These are phyloP conservation scores for Clarias fuscus DNA, from an alignment of 2,797 vertebrate species.

Conservation along the genomic window DNA sequence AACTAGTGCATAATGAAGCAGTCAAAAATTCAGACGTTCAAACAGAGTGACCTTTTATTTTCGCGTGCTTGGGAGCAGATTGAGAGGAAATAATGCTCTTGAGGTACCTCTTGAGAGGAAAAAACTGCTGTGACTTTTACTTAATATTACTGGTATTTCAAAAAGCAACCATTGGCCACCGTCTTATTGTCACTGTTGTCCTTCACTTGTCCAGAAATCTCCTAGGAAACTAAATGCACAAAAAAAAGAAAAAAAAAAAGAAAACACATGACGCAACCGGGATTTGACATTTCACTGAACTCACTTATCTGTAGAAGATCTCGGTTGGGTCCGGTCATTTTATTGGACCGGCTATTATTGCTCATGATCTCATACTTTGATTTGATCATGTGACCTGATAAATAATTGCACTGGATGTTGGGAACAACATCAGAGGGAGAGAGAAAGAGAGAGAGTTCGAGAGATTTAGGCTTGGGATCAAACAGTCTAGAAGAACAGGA, in stretches of 20 bases:
- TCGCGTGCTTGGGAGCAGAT: background rate
- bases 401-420: conserved; percentile 28
- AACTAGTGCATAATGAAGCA: background rate
- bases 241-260: background rate
- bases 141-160: background rate
- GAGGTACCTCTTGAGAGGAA: no score
- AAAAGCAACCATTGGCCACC: background rate
- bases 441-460: conserved; percentile 30
- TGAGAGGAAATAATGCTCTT: no score
- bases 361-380: background rate
- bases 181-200: background rate
- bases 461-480: conserved; percentile 21
- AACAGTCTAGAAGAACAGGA: conserved; percentile 26
- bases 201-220: background rate
- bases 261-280: background rate
- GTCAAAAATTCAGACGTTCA: no score
- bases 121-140: background rate
- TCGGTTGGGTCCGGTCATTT: background rate
- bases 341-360: conserved; percentile 11
- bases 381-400: conserved; percentile 32
- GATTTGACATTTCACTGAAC: conserved; percentile 12
- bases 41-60: background rate
- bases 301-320: conserved; percentile 5
- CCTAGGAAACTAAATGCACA: background rate
- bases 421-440: conserved; percentile 32